These are phyloP conservation scores for Charanyca ferruginea DNA, from an alignment of 2,888 invertebrate species.

Conservation along the genomic window DNA sequence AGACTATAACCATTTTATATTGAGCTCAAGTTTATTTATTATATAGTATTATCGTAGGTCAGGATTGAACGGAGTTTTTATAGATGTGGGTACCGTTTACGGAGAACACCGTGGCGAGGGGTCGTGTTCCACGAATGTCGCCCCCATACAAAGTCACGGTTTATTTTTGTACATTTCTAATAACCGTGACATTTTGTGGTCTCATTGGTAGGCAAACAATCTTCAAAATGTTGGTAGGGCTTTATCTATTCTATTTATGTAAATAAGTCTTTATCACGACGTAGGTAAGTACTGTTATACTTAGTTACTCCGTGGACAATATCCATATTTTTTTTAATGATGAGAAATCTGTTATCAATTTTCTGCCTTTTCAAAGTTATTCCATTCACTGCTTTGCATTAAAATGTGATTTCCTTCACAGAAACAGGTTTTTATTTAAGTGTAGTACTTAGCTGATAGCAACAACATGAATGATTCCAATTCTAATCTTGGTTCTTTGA, in stretches of 20 bases:
- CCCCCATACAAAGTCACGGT: constrained; percentile 60
- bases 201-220: constrained; percentile 34
- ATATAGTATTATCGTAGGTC: constrained; percentile 57
- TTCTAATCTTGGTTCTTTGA: not conserved
- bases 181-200: constrained; percentile 37
- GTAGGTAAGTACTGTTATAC: too few species aligned
- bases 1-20: constrained; percentile 49
- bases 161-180: constrained; percentile 60
- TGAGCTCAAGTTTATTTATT: constrained; percentile 51
- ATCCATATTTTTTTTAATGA: too few species aligned
- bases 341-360: too few species aligned
- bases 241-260: constrained; percentile 28
- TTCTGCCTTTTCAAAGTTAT: too few species aligned
- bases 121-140: constrained; percentile 68
- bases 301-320: too few species aligned
- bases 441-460: too few species aligned
- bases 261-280: not conserved
- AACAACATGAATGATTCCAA: too few species aligned
- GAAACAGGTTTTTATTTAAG: too few species aligned
- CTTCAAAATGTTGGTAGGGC: constrained; percentile 22
- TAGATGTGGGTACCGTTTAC: constrained; percentile 63
- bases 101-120: constrained; percentile 60
- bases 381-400: too few species aligned
- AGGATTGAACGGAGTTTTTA: constrained; percentile 47
- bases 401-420: too few species aligned